Conservation (phyloP, 2,113 vertebrate species). For the Eudyptes chrysolophus region DNA sequence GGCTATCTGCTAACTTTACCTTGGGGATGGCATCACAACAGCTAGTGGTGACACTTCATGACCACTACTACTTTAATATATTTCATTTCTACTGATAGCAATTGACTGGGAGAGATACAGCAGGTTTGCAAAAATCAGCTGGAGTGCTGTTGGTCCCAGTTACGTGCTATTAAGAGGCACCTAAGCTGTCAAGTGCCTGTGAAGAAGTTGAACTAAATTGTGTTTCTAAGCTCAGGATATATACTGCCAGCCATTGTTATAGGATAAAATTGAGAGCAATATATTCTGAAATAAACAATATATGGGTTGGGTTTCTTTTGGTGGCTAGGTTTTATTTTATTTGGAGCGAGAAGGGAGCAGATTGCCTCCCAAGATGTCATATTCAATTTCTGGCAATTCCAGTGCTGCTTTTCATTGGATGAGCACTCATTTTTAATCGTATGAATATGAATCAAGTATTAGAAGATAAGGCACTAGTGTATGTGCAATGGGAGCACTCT, state of each 20-base stretch:
- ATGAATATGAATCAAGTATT: neutral
- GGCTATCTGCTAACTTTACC: neutral
- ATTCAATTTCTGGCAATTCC: neutral
- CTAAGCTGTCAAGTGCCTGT: neutral
- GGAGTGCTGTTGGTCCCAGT: neutral
- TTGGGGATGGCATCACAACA: neutral
- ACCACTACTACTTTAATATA: neutral
- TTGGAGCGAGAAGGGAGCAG: neutral
- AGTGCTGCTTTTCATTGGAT: neutral
- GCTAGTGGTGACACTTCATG: neutral
- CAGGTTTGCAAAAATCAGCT: neutral
- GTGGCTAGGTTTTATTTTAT: neutral
- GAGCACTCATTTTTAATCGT: neutral
- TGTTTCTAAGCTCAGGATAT: neutral
- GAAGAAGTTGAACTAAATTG: neutral
- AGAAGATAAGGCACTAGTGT: neutral
- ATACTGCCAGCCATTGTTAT: neutral
- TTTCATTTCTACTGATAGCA: neutral
- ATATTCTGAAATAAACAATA: neutral
- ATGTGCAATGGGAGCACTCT: neutral
- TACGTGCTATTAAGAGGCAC: neutral
- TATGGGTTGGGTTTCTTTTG: neutral
- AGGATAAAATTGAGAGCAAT: neutral
- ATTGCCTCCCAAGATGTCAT: neutral
- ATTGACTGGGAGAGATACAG: neutral